Evolutionary conservation across 2,113 vertebrate genomes (phyloP).

Genomic region (Dipodomys merriami): DNA sequence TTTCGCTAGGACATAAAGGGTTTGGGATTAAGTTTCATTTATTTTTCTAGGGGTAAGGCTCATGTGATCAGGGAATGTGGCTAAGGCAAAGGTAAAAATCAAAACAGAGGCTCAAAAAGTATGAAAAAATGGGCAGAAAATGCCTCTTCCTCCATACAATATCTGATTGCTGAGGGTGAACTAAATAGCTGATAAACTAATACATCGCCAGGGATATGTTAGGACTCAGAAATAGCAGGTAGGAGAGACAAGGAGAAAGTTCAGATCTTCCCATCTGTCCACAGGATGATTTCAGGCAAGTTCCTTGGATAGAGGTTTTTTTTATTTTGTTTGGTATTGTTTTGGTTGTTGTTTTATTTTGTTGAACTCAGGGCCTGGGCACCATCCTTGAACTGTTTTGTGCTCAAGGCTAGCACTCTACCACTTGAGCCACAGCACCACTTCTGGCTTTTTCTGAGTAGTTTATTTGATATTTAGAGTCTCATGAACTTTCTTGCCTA

Average conservation of each 20-base stretch:
- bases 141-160: neutral
- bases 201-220: neutral
- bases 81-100: constrained; percentile 47
- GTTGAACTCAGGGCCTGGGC: no score
- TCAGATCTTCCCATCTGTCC: neutral
- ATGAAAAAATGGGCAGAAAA: neutral
- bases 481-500: no score
- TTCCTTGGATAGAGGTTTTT: neutral
- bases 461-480: no score
- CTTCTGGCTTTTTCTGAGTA: no score
- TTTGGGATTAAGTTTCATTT: neutral
- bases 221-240: neutral
- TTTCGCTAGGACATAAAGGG: neutral
- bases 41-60: neutral
- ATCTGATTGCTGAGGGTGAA: neutral
- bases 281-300: neutral
- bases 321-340: no score
- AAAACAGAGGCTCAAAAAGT: neutral
- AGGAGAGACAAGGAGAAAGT: neutral
- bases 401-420: no score
- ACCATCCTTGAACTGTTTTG: no score
- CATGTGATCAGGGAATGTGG: neutral
- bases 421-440: no score
- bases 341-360: no score
- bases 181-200: neutral